phyloP scores from a whole-genome alignment of 2,113 vertebrate species.

The Dicentrarchus labrax region DNA sequence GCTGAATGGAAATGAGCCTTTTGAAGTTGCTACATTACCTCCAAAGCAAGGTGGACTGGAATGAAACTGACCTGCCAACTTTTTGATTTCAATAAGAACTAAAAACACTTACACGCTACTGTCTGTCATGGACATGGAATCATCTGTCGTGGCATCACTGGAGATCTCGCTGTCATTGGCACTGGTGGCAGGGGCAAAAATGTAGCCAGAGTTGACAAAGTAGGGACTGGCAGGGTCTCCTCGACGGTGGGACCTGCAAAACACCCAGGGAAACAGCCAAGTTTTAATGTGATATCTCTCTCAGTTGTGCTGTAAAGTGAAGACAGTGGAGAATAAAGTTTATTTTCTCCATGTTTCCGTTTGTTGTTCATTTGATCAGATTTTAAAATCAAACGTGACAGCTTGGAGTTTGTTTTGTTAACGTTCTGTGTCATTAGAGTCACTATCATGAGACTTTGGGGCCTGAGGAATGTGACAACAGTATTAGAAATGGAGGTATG shows the following conservation, averaged over 20 bases:
- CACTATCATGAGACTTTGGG: constrained; percentile 71
- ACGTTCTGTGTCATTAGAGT: constrained; percentile 57
- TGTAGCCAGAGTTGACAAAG: constrained; percentile 91
- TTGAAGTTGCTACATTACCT: constrained; percentile 38
- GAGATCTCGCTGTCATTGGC: constrained; percentile 97
- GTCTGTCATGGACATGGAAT: constrained; percentile 97
- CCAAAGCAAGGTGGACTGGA: not conserved
- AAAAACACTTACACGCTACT: constrained; percentile 93
- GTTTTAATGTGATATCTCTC: not conserved
- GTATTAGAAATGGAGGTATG: constrained; percentile 50
- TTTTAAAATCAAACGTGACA: constrained; percentile 15
- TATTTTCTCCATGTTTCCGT: constrained; percentile 11
- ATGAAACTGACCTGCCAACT: not conserved
- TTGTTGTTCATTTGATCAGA: constrained; percentile 11
- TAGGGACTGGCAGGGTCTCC: constrained; percentile 89
- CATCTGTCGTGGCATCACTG: constrained; percentile 94
- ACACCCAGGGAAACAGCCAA: constrained; percentile 3
- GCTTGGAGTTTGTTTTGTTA: constrained; percentile 36
- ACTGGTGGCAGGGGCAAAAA: constrained; percentile 94
- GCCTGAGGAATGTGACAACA: constrained; percentile 71
- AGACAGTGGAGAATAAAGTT: not conserved
- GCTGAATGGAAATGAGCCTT: constrained; percentile 41
- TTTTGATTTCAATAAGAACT: not conserved
- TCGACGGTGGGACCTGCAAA: constrained; percentile 89
- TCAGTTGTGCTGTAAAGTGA: not conserved